These are phyloP conservation scores for Diadema setosum DNA, from an alignment of 35 echinoderm and acorn worm genomes.

Conservation along the genomic window DNA sequence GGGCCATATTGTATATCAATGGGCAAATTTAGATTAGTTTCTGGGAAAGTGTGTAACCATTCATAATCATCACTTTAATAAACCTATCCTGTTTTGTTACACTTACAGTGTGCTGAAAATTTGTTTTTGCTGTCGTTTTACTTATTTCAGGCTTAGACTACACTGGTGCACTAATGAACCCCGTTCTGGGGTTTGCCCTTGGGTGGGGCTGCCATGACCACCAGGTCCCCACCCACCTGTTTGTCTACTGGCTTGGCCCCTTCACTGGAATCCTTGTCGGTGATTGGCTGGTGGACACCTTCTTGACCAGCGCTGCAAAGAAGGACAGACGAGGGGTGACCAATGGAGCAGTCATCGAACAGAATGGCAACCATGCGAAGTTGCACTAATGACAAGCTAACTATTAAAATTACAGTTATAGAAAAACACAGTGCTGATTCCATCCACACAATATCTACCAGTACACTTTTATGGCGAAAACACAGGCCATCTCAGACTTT, in stretches of 20 bases:
- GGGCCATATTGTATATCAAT: too few species aligned
- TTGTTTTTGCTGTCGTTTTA: too few species aligned
- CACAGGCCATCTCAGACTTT: too few species aligned
- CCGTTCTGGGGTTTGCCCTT: not conserved
- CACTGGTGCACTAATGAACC: not conserved
- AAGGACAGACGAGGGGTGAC: not conserved
- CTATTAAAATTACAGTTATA: too few species aligned
- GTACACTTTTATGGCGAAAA: too few species aligned
- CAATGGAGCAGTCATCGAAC: not conserved
- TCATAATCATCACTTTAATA: too few species aligned
- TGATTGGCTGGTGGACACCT: not conserved
- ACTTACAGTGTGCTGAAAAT: too few species aligned
- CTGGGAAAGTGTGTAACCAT: too few species aligned
- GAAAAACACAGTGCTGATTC: too few species aligned
- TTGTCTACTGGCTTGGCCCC: constrained; percentile 1
- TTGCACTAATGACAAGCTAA: not conserved
- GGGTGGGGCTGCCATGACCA: not conserved
- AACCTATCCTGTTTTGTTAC: too few species aligned
- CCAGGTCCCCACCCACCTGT: not conserved
- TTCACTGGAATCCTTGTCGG: not conserved
- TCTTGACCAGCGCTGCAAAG: not conserved
- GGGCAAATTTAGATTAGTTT: too few species aligned
- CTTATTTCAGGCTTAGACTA: not conserved
- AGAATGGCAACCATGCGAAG: not conserved
- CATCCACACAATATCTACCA: too few species aligned